A percentile compares a stretch with the other conserved stretches of the same genome.
phyloP scores from a whole-genome alignment of 2,797 vertebrate species.

The Etheostoma nigrum region DNA sequence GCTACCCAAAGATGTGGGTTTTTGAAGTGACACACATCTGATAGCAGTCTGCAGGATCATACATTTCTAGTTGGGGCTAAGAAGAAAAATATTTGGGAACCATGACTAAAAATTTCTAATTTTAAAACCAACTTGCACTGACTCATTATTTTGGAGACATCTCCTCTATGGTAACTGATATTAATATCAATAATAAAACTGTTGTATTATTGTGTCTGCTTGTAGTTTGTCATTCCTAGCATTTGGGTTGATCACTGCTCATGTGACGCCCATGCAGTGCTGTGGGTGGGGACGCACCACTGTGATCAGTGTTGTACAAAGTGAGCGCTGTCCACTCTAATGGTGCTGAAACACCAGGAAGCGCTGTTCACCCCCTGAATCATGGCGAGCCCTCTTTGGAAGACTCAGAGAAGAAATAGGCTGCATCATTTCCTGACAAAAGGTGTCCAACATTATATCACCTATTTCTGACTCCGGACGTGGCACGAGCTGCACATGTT shows the following conservation, averaged over 20 bases:
- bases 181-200: background rate
- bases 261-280: slow-evolving; percentile 57
- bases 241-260: slow-evolving; percentile 19
- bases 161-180: background rate
- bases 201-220: background rate
- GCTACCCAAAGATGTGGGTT: slow-evolving; percentile 16
- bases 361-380: slow-evolving; percentile 46
- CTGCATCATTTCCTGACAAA: slow-evolving; percentile 22
- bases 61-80: slow-evolving; percentile 22
- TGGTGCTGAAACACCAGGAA: slow-evolving; percentile 82
- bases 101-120: background rate
- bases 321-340: slow-evolving; percentile 83
- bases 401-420: slow-evolving; percentile 26
- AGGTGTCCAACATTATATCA: background rate
- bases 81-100: slow-evolving; percentile 12
- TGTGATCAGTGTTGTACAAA: slow-evolving; percentile 28
- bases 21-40: slow-evolving; percentile 39
- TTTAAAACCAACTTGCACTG: background rate
- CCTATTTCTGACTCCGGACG: slow-evolving; percentile 1
- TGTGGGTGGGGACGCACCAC: slow-evolving; percentile 65
- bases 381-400: slow-evolving; percentile 10
- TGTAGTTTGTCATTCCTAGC: background rate
- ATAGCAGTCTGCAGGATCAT: slow-evolving; percentile 14
- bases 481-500: slow-evolving; percentile 11
- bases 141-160: background rate